These are phyloP conservation scores for Sminthopsis crassicaudata DNA, from an alignment of 2,113 vertebrate genomes.

Conservation along the genomic window DNA sequence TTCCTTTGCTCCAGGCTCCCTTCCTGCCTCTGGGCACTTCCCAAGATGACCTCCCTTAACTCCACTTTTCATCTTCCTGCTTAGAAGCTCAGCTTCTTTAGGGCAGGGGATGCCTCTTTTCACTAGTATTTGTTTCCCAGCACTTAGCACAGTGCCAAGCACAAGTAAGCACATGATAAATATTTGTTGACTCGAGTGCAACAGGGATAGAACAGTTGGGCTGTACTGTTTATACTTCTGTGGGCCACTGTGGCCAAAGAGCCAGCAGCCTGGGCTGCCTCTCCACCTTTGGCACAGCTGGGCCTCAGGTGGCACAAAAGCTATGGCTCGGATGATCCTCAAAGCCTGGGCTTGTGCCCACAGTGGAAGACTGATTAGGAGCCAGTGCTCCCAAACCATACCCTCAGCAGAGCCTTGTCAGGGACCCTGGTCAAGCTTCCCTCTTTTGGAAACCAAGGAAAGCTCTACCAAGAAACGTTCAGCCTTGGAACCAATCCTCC, in stretches of 20 bases:
- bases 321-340: no score
- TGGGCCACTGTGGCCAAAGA: not conserved
- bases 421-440: not conserved
- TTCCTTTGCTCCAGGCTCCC: not conserved
- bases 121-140: not conserved
- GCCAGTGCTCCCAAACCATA: not conserved
- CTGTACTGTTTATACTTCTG: not conserved
- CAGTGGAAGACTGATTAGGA: not conserved
- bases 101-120: not conserved
- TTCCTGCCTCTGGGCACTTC: not conserved
- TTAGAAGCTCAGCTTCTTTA: not conserved
- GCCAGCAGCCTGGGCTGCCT: no score
- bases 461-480: not conserved
- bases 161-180: not conserved
- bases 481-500: not conserved
- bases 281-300: no score
- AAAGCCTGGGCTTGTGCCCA: not conserved
- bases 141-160: not conserved
- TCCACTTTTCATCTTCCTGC: not conserved
- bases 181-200: not conserved
- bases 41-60: not conserved
- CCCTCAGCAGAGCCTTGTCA: not conserved
- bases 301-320: not conserved
- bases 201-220: not conserved
- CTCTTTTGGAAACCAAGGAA: not conserved